Evolutionary conservation across 2,113 vertebrate species (phyloP), one percentile per base, ranked within the genome.

Genomic region (Oxyura jamaicensis): DNA sequence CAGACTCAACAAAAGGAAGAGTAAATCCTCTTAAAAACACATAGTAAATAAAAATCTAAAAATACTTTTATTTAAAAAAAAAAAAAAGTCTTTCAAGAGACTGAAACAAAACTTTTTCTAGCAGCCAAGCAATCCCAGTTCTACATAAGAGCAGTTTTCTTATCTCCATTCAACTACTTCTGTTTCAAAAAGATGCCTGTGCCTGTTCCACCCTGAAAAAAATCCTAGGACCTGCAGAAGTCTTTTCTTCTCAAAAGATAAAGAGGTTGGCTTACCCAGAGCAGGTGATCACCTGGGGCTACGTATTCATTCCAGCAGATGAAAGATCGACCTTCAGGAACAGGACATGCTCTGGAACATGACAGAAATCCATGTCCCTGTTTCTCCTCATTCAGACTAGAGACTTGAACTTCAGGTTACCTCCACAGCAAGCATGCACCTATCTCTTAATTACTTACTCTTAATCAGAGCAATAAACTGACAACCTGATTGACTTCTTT

Each of bases 331-430:
- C 48, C 2, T 3, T 87, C 42, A 87, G 86, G 73, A 87, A 72
- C 10, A 88, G 82, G 84, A 66, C 67, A 59, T 73, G 72, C n/a
- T 81, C 74, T 62, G 76, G 90, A 79, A 91, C 79, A 66, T 67
- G 87, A 95, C 41, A 90, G 72, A 93, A 95, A 88, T 69, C 79
- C 46, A 39, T 85, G 67, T 85, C 41, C 56, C 35, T 82, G 53
- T 62, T 93, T 42, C 39, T 62, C 29, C 35, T 52, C 21, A 69
- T 76, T 90, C 74, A 89, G 91, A 87, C 69, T 50, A 69, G 59
- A 79, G 59, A 76, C 63, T 83, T 93, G 90, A 95, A 95, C 93
- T 96, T 91, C 91, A 85, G 7, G 15, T 82, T 89, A 95, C 91
- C 91, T 87, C 81, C 55, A 82, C 15, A 87, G 81, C 33, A 97